A percentile compares a stretch with the other conserved stretches of the same genome.
phyloP scores from a whole-genome alignment of 2,113 vertebrate species.

The Semicossyphus pulcher region DNA sequence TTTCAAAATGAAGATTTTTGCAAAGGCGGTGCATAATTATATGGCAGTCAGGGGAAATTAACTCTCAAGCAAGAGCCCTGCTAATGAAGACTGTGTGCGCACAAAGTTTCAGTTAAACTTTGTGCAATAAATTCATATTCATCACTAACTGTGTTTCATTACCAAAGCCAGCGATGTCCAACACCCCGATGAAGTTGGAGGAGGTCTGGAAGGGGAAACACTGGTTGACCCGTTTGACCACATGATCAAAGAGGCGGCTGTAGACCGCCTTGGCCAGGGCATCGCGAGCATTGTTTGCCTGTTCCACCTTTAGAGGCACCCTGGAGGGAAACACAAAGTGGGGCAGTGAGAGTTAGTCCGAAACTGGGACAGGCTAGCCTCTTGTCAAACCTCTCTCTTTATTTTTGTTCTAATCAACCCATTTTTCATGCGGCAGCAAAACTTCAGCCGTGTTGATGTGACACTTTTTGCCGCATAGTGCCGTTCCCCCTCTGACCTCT shows the following conservation, averaged over 20 bases:
- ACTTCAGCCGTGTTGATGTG: conserved; percentile 17
- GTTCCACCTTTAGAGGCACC: conserved; percentile 98
- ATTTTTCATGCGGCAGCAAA: conserved; percentile 30
- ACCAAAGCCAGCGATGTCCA: conserved; percentile 99
- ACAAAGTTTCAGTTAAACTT: no score
- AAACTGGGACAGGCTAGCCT: conserved; percentile 62
- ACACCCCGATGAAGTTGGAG: conserved; percentile 94
- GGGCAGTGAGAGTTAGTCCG: conserved; percentile 42
- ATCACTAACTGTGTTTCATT: conserved; percentile 61
- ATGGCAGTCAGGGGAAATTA: conserved; percentile 31
- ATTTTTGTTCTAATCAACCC: conserved; percentile 23
- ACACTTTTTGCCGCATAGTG: conserved; percentile 18
- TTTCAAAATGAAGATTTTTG: conserved; percentile 16
- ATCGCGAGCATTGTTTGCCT: conserved; percentile 96
- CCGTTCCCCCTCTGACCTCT: background rate
- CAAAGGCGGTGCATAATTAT: conserved; percentile 42
- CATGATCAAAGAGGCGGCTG: conserved; percentile 97
- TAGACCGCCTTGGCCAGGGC: conserved; percentile 97
- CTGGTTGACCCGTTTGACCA: conserved; percentile 96
- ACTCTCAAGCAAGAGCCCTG: conserved; percentile 26
- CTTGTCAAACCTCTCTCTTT: conserved; percentile 13
- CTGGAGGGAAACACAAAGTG: conserved; percentile 79
- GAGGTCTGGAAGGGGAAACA: conserved; percentile 97
- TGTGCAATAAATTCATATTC: no score
- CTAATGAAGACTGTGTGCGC: conserved; percentile 38